phyloP scores from a whole-genome alignment of 1,140 invertebrate genomes.

The Bombus confusus region DNA sequence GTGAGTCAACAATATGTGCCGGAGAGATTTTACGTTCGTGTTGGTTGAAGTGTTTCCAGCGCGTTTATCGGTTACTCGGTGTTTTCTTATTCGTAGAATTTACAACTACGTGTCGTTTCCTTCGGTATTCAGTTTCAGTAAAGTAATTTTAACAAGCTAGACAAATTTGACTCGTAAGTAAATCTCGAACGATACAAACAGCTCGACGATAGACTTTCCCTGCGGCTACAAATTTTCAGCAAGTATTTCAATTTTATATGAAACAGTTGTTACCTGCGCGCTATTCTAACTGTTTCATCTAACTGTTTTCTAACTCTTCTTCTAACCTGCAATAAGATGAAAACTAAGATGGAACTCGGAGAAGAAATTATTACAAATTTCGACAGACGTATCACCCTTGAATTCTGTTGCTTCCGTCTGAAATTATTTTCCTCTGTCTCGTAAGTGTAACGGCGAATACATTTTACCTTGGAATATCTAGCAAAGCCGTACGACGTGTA shows the following conservation, averaged over 20 bases:
- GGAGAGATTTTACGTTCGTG: too few relatives aligned
- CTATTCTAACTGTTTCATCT: background rate
- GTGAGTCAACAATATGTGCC: rapidly evolving
- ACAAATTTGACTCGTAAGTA: background rate
- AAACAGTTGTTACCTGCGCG: background rate
- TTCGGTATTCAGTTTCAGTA: background rate
- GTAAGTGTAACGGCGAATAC: background rate
- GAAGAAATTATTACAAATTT: background rate
- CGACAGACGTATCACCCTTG: too few relatives aligned
- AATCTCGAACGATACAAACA: background rate
- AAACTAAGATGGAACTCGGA: too few relatives aligned
- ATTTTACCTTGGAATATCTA: background rate
- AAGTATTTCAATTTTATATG: background rate
- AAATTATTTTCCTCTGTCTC: background rate
- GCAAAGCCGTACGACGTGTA: background rate
- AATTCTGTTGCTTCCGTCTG: background rate
- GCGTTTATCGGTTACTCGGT: too few relatives aligned
- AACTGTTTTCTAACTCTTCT: background rate
- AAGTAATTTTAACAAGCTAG: background rate
- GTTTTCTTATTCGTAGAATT: too few relatives aligned
- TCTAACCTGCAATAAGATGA: background rate
- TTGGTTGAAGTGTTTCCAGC: too few relatives aligned
- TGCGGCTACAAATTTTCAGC: background rate
- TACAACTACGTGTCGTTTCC: background rate
- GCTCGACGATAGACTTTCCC: background rate